Base-by-base conservation (phyloP, 2,113 vertebrate genomes). In the Phainopepla nitens region DNA sequence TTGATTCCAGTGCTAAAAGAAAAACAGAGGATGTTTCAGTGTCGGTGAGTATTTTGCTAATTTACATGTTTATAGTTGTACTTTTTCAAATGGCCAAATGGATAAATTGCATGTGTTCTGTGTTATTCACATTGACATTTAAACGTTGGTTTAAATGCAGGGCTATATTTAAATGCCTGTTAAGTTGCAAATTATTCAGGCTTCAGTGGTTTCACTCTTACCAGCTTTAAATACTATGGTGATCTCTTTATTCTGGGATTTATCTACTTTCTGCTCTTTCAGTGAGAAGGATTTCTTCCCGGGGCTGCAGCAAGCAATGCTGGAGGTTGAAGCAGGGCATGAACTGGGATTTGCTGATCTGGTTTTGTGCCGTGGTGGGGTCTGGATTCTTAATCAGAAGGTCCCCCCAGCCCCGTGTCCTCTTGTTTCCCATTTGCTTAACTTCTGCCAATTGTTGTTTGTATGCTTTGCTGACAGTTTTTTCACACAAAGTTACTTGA, bases 1-100 rank as follows among this genome's bases (percentile, higher is more conserved):
- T 99, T 82, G 99, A 99, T 97, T 99, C 99, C 84, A 99, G 98
- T 24, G 97, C 98, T 96, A 99, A 99, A 87, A 99, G 99, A 91
- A 99, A 97, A 98, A 97, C 98, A 13, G 99, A 99, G 83, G 99
- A 99, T 69, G 96, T 98, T 69, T 98, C 98, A 2, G 97, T 98
- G 90, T 98, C 98, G 47, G 99, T 99, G 97, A 99, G 99, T 96
- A 66, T 85, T 47, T n/a, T 81, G 86, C 76, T 93, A 2, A 87
- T 91, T 94, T 33, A 69, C 56, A 3, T 92, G 47, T 68, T 85
- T 79, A 25, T 29, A 14, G 21, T 35, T 75, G 0, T 61, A 3
- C 78, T 64, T 93, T 90, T 92, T 72, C 10, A 71, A 64, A 75
- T 53, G 57, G 81, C 35, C 82, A 84, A 50, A 39, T 42, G 69